Percentiles rank a stretch among this genome's conserved stretches.
phyloP scores from a whole-genome alignment of 2,888 invertebrate species.

The Epinotia demarniana region DNA sequence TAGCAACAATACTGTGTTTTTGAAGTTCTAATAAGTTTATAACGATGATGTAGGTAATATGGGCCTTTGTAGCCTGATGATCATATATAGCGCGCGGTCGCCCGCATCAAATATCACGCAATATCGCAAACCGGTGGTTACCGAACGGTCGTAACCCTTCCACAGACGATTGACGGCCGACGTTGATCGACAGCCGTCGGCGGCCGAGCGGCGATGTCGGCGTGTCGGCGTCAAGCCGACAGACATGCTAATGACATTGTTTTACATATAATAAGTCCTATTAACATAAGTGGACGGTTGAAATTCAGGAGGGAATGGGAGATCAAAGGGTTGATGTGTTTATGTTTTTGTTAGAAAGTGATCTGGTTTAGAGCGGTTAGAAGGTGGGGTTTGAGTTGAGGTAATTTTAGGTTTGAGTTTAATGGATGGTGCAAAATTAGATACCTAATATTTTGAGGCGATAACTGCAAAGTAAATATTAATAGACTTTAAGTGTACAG shows the following conservation, averaged over 20 bases:
- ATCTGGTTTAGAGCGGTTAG: conserved; percentile 21
- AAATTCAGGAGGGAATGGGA: conserved; percentile 39
- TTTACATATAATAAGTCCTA: conserved; percentile 80
- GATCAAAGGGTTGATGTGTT: conserved; percentile 44
- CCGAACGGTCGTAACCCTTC: conserved; percentile 53
- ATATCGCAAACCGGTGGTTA: conserved; percentile 36
- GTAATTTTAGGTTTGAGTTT: conserved; percentile 8
- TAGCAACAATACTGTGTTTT: no score
- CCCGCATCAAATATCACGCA: conserved; percentile 4
- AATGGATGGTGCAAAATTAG: background rate
- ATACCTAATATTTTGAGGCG: background rate
- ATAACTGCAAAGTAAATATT: background rate
- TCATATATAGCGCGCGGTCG: background rate
- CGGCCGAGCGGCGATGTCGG: conserved; percentile 54
- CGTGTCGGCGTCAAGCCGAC: conserved; percentile 66
- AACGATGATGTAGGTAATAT: no score
- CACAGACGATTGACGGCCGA: conserved; percentile 63
- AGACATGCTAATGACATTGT: conserved; percentile 80
- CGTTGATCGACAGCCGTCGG: conserved; percentile 77
- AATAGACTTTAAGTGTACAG: background rate
- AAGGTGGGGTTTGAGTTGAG: background rate
- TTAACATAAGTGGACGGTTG: conserved; percentile 49
- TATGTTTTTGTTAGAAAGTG: conserved; percentile 43
- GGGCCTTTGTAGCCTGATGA: no score
- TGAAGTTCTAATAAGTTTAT: no score